Base-by-base conservation (phyloP, 30 jellyfish, hydroid and myxozoan genomes). In the Aurelia sp. region DNA sequence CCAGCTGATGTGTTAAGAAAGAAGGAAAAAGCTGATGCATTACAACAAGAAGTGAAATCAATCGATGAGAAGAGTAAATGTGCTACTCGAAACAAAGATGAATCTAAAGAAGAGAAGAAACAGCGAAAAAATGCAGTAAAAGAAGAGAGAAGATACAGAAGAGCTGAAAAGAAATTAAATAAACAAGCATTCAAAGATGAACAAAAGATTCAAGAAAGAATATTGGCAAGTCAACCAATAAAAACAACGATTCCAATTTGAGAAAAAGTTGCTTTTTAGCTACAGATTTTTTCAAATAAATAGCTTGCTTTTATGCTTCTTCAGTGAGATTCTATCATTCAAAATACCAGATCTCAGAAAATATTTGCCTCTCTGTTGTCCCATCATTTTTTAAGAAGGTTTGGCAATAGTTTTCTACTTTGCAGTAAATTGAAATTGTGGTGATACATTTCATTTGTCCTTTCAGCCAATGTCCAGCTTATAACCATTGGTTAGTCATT, bases 111-210 rank as follows among this genome's bases (percentile, higher is more conserved):
- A 22, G 91, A 88, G n/a, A 88, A 76, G 83, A 93, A 71, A 67
- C 55, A 8, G 52, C 87, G 98, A 1, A 93, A 93, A 77, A 57
- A 59, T 30, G 96, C 89, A 3, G 94, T 93, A 4, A 93, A 93
- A 55, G 96, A 88, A 58, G 98, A 82, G 33, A 76, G 97, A 44
- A 70, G 86, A 27, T 77, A 65, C 65, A 72, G 98, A 71, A 58
- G 98, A 62, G 89, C 64, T 47, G 98, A 93, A 67, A 93, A 93
- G 91, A 93, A 93, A 81, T 84, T 76, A n/a, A 88, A 78, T 51
- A 88, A 93, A 73, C 35, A 68, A 15, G 93, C 94, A n/a, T 93
- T 93, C 80, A 93, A 89, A 79, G 78, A 20, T 53, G 98, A 93
- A 67, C 89, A 85, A 20, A 88, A 24, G 47, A 88, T 44, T 13